phyloP scores from a whole-genome alignment of 2,113 vertebrate species.

The Sphyrna mokarran region DNA sequence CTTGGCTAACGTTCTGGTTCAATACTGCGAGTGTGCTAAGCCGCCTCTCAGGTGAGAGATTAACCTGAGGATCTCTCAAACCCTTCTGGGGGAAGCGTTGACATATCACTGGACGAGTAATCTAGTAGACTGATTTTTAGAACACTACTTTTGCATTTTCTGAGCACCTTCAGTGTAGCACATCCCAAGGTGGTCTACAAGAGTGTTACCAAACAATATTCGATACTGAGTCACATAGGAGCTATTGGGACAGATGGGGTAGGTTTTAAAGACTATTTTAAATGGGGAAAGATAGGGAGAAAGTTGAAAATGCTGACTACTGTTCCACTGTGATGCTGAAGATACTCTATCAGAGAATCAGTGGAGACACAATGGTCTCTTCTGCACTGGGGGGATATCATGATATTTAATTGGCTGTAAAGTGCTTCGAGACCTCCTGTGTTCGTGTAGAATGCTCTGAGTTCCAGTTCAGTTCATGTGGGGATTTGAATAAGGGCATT shows the following conservation, averaged over 20 bases:
- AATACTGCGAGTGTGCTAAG: not conserved
- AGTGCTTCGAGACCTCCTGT: not conserved
- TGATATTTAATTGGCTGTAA: no score
- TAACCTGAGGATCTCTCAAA: not conserved
- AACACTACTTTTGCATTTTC: not conserved
- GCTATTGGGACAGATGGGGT: no score
- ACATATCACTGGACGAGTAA: no score
- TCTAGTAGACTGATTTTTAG: no score
- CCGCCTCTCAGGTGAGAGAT: not conserved
- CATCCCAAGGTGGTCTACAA: not conserved
- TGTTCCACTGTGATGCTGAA: no score
- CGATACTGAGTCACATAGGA: no score
- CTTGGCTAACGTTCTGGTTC: not conserved
- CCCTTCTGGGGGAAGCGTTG: not conserved
- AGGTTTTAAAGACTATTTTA: not conserved
- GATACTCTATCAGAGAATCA: no score
- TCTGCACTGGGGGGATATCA: no score
- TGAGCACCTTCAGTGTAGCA: not conserved
- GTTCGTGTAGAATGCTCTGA: not conserved
- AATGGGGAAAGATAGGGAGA: not conserved
- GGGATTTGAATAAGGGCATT: not conserved
- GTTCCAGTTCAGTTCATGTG: not conserved
- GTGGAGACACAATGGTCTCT: no score
- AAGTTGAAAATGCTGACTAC: not conserved
- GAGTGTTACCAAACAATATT: no score